Conservation (phyloP, 1,140 invertebrate species). For the Dysdera silvatica region DNA sequence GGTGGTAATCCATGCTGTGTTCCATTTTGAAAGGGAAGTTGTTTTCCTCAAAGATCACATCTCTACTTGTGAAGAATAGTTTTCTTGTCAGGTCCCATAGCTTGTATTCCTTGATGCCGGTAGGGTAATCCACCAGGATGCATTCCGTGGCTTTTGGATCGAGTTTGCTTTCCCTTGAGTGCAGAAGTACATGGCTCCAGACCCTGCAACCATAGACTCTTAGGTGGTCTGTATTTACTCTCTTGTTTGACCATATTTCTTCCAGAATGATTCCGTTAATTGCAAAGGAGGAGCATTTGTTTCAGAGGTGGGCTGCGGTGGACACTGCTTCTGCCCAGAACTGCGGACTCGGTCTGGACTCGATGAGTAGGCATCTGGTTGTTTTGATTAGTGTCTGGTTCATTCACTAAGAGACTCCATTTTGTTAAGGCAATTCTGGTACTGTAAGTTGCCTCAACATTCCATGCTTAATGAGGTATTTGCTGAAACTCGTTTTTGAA, state of each 20-base stretch:
- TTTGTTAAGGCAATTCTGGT: conserved; percentile 47
- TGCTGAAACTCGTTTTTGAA: conserved; percentile 8
- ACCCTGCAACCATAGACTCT: not conserved
- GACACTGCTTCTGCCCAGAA: conserved; percentile 48
- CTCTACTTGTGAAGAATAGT: too few relatives aligned
- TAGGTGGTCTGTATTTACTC: not conserved
- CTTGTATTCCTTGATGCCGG: conserved; percentile 1
- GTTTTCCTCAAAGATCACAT: too few relatives aligned
- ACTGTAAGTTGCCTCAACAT: conserved; percentile 47
- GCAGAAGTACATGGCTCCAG: not conserved
- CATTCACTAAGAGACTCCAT: conserved; percentile 49
- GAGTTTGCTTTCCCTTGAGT: not conserved
- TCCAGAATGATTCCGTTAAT: not conserved
- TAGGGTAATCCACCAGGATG: not conserved
- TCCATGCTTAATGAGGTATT: conserved; percentile 33
- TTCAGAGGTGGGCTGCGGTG: conserved; percentile 43
- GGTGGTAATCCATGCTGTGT: too few relatives aligned
- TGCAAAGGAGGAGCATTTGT: conserved; percentile 30
- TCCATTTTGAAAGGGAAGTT: too few relatives aligned
- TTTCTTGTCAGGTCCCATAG: not conserved
- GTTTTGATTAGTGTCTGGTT: conserved; percentile 43
- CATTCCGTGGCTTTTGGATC: conserved; percentile 1
- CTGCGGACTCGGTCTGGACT: conserved; percentile 38
- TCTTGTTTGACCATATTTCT: not conserved
- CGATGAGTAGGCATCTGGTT: conserved; percentile 40